A percentile compares a stretch with the other conserved stretches of the same genome.
These are phyloP conservation scores for Teinopalpus imperialis DNA, from an alignment of 2,888 invertebrate species.

Conservation along the genomic window DNA sequence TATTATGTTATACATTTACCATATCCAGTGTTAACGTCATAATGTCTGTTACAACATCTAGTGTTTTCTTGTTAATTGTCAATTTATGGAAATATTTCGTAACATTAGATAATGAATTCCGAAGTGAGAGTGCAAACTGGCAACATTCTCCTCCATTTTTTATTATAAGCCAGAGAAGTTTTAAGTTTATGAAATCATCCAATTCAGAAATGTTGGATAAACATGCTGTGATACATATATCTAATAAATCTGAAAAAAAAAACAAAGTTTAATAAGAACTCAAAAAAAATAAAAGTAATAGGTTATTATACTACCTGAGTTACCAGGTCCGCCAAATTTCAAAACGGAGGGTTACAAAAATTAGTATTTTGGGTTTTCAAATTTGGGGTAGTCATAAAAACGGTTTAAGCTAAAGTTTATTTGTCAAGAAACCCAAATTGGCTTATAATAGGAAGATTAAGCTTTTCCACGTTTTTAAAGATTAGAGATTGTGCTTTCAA, in stretches of 20 bases:
- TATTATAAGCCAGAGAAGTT: constrained; percentile 65
- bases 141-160: constrained; percentile 63
- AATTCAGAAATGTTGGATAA: constrained; percentile 48
- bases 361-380: no score
- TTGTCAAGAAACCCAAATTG: no score
- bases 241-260: constrained; percentile 58
- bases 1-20: no score
- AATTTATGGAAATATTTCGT: constrained; percentile 52
- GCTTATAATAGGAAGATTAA: no score
- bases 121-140: constrained; percentile 58
- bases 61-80: constrained; percentile 59
- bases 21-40: constrained; percentile 53
- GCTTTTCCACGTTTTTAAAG: no score
- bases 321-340: no score
- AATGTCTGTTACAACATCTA: constrained; percentile 64
- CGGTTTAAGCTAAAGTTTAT: no score
- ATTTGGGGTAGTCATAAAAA: no score
- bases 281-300: not conserved
- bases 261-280: not conserved
- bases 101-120: constrained; percentile 53
- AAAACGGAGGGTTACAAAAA: no score
- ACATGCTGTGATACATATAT: constrained; percentile 52
- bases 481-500: no score
- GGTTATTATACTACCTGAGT: no score
- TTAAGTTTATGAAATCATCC: constrained; percentile 65